Percentiles rank a stretch among this genome's conserved stretches.
Conservation (phyloP, 2,888 invertebrate genomes). For the Oscheius sp. region DNA sequence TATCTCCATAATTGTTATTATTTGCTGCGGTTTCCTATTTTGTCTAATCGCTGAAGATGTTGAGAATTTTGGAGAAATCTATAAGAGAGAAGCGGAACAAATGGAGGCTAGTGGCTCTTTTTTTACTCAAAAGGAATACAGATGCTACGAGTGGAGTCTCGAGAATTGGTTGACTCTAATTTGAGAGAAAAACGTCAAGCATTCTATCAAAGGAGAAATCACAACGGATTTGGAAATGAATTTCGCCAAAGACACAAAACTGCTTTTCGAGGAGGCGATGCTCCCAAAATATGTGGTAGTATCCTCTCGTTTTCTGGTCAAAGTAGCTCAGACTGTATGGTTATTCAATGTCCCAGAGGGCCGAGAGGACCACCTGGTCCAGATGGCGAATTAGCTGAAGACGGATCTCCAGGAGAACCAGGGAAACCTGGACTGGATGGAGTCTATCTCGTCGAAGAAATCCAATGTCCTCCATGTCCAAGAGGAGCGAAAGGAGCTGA, state of each 20-base stretch:
- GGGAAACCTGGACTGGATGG: constrained; percentile 50
- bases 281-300: constrained; percentile 20
- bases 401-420: constrained; percentile 41
- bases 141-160: not conserved
- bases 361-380: constrained; percentile 49
- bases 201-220: constrained; percentile 11
- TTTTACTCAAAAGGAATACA: not conserved
- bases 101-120: no score
- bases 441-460: constrained; percentile 46
- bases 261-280: not conserved
- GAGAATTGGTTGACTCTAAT: constrained; percentile 1
- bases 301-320: no score
- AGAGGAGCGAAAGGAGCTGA: constrained; percentile 47
- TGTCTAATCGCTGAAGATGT: constrained; percentile 31
- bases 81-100: not conserved
- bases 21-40: constrained; percentile 32
- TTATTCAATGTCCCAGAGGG: constrained; percentile 48
- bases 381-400: constrained; percentile 43
- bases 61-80: not conserved
- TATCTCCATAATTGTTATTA: constrained; percentile 36
- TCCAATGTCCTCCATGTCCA: constrained; percentile 49
- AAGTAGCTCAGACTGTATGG: constrained; percentile 41
- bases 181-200: constrained; percentile 17
- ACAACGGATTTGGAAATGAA: no score
- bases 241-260: not conserved